These are phyloP conservation scores for Enteromius unitaeniatus DNA, from an alignment of 2,797 vertebrate species.

Conservation along the genomic window DNA sequence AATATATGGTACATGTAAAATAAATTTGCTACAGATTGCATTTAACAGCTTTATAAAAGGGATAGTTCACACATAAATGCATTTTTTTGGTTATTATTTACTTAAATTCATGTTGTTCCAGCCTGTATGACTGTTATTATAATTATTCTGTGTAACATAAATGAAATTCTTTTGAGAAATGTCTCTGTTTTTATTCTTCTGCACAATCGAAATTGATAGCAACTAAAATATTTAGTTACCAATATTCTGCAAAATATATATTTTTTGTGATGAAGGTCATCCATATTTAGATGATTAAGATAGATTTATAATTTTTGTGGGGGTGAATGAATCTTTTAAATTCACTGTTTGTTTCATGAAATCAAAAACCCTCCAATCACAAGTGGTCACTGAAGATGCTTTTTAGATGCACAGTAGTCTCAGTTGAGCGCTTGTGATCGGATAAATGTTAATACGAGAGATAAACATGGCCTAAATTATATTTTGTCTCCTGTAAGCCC, in stretches of 20 bases:
- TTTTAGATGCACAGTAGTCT: background rate
- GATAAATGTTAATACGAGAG: constrained; percentile 16
- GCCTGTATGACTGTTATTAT: background rate
- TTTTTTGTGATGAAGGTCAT: background rate
- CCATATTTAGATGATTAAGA: background rate
- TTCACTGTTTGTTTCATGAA: background rate
- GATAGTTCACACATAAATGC: background rate
- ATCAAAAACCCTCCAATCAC: background rate
- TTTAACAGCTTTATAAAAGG: background rate
- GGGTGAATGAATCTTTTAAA: background rate
- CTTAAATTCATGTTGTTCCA: background rate
- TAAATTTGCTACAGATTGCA: background rate
- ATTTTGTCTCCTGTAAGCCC: constrained; percentile 1
- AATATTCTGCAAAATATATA: background rate
- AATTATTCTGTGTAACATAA: background rate
- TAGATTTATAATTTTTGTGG: background rate
- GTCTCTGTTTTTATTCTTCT: too few relatives aligned
- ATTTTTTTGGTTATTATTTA: background rate
- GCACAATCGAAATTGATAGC: background rate
- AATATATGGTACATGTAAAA: background rate
- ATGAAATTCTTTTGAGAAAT: background rate
- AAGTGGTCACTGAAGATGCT: background rate
- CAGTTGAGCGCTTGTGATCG: background rate
- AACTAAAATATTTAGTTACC: background rate
- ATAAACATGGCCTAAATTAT: constrained; percentile 19